Base-by-base conservation (phyloP, 2,888 invertebrate genomes). In the Agrilus biguttatus region DNA sequence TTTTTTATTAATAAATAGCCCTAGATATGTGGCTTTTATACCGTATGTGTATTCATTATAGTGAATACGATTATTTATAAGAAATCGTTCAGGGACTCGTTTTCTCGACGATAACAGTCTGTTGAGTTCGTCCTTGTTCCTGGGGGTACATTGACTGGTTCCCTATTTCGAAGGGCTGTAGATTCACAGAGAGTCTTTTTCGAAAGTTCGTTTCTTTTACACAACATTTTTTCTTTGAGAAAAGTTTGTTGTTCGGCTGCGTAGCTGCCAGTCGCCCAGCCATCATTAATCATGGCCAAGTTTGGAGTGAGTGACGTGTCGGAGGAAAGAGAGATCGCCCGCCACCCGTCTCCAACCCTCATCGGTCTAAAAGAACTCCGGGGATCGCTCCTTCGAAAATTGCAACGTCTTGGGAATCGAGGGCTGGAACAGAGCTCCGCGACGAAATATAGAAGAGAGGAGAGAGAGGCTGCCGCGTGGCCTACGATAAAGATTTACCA, bases 221-320 rank as follows among this genome's bases (percentile, higher is more conserved):
- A 63, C 60, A 64, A 63, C 63, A 66, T 67, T 66, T 66, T 66
- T 66, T 71, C 70, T 69, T 71, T 72, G 72, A 72, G 73, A 73
- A 73, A 73, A 73, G 71, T 73, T 73, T 73, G 73, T 73, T 73
- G 73, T 73, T 73, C 70, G 71, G 28, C 28, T 28, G 28, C 28
- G 28, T 69, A 71, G 70, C 71, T 69, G 70, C 67, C 65, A 63
- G 63, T 62, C 61, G 62, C 66, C 67, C 65, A 66, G 66, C 67
- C 62, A 70, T 68, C 71, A 72, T 71, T 72, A 71, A 72, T 72
- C 71, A 72, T 69, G 66, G 66, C 56, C 67, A 69, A 69, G 68
- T 70, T 70, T 71, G 65, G 64, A 61, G 65, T 66, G 67, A 67
- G 63, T 67, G 67, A 66, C 67, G 66, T 63, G 62, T 63, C 61